Base-by-base conservation (phyloP, 2,113 vertebrate species). In the Beaufortia kweichowensis region DNA sequence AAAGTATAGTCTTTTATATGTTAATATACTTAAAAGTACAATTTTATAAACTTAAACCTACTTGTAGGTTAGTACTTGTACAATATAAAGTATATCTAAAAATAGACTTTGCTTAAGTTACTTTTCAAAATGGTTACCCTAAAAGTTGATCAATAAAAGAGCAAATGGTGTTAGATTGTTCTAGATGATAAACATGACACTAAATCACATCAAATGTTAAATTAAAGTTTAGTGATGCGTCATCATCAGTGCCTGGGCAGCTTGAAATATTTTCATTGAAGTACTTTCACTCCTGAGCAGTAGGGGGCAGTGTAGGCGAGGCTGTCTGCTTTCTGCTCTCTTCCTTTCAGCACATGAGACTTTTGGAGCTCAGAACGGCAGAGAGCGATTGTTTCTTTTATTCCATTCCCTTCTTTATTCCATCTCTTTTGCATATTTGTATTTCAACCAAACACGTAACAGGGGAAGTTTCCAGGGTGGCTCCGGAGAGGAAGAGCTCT, bases 301-400 rank as follows among this genome's bases (percentile, higher is more conserved):
- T 77, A 92, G 90, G 89, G 88, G 90, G 86, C 88, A 90, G 86
- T 85, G 88, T 84, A 85, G 83, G 83, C 77, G 82, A 88, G 88
- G 84, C 84, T 84, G 86, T 87, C 84, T 78, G 61, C 61, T 66
- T n/a, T n/a, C n/a, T n/a, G n/a, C 53, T 81, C 77, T 79, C 76
- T 56, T 50, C 74, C 73, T 75, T 84, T 82, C 82, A 83, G 80
- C 79, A 79, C 81, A 75, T 81, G 70, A 67, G 82, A 85, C 65
- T 53, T 43, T 33, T 9, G 39, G 3, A 64, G 21, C 70, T 86
- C 81, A 86, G 79, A 81, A 77, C 79, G 79, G 79, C 76, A 64
- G 82, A 88, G 87, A 88, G 85, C 86, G 85, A 81, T 82, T 85
- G 81, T 78, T 43, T 5, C 64, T 21, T 60, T 76, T 43, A 43